phyloP scores from a whole-genome alignment of 2,113 vertebrate genomes.

The Laterallus jamaicensis region DNA sequence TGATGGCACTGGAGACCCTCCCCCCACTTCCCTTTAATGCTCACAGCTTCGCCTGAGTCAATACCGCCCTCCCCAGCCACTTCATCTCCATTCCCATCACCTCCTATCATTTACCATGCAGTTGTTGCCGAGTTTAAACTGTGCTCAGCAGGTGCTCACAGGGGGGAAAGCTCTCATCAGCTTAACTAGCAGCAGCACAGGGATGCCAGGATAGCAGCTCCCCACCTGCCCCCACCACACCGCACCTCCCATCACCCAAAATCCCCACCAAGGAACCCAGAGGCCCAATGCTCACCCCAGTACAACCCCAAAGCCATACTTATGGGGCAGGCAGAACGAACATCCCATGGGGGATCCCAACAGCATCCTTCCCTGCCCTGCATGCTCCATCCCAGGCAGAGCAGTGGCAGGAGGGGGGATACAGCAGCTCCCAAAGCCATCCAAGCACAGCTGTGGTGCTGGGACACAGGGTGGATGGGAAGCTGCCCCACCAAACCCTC shows the following conservation, averaged over 20 bases:
- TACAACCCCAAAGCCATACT: fast-evolving
- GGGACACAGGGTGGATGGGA: background rate
- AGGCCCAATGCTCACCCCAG: fast-evolving
- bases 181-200: background rate
- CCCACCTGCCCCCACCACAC: background rate
- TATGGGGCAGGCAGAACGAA: background rate
- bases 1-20: background rate
- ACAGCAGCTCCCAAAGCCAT: background rate
- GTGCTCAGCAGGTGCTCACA: background rate
- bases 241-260: background rate
- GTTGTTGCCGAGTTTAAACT: background rate
- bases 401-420: background rate
- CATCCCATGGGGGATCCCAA: background rate
- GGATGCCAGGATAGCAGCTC: background rate
- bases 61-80: background rate
- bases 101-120: background rate
- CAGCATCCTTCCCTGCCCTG: background rate
- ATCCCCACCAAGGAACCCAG: background rate
- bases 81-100: background rate
- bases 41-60: background rate
- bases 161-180: fast-evolving
- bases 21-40: background rate
- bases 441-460: fast-evolving
- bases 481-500: background rate
- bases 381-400: fast-evolving